A percentile compares a stretch with the other conserved stretches of the same genome.
These are phyloP conservation scores for Furcifer pardalis DNA, from an alignment of 2,797 vertebrate genomes.

Conservation along the genomic window DNA sequence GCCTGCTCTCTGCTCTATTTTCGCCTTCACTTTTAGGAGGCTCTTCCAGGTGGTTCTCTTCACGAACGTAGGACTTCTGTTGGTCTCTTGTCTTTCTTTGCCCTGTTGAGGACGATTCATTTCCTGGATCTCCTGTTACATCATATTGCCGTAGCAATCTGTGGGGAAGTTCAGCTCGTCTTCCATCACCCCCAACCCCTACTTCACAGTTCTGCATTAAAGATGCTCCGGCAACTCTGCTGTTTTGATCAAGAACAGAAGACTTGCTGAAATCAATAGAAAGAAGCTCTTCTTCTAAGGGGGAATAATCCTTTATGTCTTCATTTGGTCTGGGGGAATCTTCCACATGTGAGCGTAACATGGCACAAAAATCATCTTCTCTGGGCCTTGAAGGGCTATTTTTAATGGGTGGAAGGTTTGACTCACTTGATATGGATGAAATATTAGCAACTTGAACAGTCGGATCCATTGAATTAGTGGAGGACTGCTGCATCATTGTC, in stretches of 20 bases:
- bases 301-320: constrained; percentile 6
- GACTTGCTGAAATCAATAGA: not conserved
- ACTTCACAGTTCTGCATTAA: constrained; percentile 23
- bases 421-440: not conserved
- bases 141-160: constrained; percentile 17
- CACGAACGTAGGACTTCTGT: not conserved
- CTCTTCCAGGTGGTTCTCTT: constrained; percentile 2
- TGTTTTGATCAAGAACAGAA: constrained; percentile 24
- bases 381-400: constrained; percentile 20
- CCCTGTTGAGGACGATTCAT: not conserved
- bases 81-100: constrained; percentile 19
- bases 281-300: constrained; percentile 38
- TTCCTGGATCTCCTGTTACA: not conserved
- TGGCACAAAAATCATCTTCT: constrained; percentile 54
- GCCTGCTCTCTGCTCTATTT: not conserved
- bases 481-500: not conserved
- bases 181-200: constrained; percentile 21
- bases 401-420: constrained; percentile 17
- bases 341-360: constrained; percentile 17
- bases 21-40: constrained; percentile 9
- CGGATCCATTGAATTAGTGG: not conserved
- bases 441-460: not conserved
- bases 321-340: constrained; percentile 20
- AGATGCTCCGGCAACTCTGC: not conserved
- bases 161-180: constrained; percentile 7